Evolutionary conservation across 2,888 invertebrate genomes (phyloP), one percentile per base, ranked within the genome.

Genomic region (Hydraecia micacea): DNA sequence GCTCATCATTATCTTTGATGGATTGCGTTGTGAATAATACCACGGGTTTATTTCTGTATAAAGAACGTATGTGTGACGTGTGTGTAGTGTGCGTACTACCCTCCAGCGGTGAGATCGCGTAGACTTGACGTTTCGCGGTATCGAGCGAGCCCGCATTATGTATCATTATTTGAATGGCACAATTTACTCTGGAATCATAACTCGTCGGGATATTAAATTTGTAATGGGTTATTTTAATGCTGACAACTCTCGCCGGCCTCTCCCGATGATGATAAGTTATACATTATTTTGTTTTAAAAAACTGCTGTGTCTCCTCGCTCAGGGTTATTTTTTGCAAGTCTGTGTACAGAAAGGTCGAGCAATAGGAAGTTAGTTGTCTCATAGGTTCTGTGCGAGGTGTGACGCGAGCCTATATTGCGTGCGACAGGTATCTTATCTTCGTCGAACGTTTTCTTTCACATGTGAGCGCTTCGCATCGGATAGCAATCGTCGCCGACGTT

Each of bases 141-240:
- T 94, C 93, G 92, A 93, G 91, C 91, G 91, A 92, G 86, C 94
- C 92, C 93, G 93, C 94, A 96, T 96, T 96, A 96, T 93, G 94
- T 94, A 92, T 95, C 95, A 96, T 96, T 96, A 96, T 93, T 93
- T 92, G 93, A 96, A 96, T 96, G 95, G 95, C 94, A 95, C 94
- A 95, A 95, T 95, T 95, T 95, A 93, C 94, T 93, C 86, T 90
- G 91, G 91, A 94, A 94, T 94, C 93, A 94, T 94, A 95, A 93
- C 93, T 93, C 91, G 91, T 89, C 84, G 88, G 90, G 92, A 92
- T 94, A 95, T 95, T 93, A 95, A 94, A 94, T 94, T 94, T 91
- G 93, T 93, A 94, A 95, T 95, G 94, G 93, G 91, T 93, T 94
- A 93, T 93, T 95, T 94, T 93, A 91, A 93, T 91, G 89, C 91